Base-by-base conservation (phyloP, 1,140 invertebrate species). In the Drosophila azteca region DNA sequence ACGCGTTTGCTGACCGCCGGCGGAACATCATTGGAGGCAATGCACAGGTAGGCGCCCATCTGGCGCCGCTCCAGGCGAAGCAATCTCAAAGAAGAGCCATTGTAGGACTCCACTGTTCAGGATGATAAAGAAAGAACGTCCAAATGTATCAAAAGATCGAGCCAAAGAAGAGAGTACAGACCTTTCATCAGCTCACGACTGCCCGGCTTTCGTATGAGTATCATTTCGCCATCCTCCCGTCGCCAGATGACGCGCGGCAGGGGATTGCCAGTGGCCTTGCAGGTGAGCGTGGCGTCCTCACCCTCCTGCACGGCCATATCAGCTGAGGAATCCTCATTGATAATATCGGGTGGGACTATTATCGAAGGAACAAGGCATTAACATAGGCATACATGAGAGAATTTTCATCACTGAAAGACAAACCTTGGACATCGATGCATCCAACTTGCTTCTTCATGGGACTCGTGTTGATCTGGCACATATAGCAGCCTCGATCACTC, bases 11-110 rank as follows among this genome's bases (percentile, higher is more conserved):
- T 97, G 82, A 97, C 96, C 11, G 96, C 96, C 26, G 96, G 97
- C 63, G 96, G 97, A 22, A 97, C 96, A 92, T 97, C 96, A 91
- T 97, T 97, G 83, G 95, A 96, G 29, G 96, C 96, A 77, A 97
- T 97, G 92, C 96, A 97, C 68, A 97, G 94, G 92, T 96, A 97
- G 31, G 96, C 95, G 35, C 96, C 96, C 96, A 97, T 97, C 93
- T 97, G 96, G 77, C 94, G 93, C 59, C 96, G 93, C 78, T 97
- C 96, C 78, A 97, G 93, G 46, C 95, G 93, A 93, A 95, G 94
- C 76, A 97, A 93, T 55, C 95, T 93, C 80, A 97, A 93, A 31
- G 93, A 93, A 49, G 95, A 95, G 49, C 95, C 96, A 80, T 95
- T 96, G 92, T 95, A 96, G 51, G 94, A 94, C 67, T 96, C 94